Conservation (phyloP, 2,113 vertebrate species). For the Hippocampus barbouri region DNA sequence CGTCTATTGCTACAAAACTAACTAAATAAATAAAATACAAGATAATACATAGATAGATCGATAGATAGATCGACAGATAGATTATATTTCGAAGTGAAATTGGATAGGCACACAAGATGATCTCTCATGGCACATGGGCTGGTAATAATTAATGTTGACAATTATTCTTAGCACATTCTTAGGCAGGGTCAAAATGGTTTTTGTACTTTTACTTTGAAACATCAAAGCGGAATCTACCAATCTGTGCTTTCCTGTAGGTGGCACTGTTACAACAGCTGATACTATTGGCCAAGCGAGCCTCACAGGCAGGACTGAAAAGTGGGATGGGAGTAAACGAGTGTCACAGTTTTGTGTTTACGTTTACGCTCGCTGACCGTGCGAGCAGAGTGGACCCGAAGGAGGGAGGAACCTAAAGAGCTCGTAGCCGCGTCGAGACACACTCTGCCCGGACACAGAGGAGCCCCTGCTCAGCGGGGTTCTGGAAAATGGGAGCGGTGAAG, state of each 20-base stretch:
- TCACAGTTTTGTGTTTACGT: slow-evolving; percentile 1
- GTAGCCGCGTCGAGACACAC: slow-evolving; percentile 6
- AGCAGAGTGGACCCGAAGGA: not conserved
- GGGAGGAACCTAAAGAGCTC: slow-evolving; percentile 7
- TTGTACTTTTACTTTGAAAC: slow-evolving; percentile 35
- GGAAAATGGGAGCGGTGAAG: slow-evolving; percentile 62
- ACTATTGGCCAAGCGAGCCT: too few relatives aligned
- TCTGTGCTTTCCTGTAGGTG: not conserved
- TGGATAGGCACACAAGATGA: too few relatives aligned
- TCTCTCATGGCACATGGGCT: too few relatives aligned
- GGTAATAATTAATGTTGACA: not conserved
- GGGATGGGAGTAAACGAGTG: slow-evolving; percentile 45
- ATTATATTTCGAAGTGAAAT: too few relatives aligned
- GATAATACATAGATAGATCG: too few relatives aligned
- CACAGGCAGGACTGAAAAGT: slow-evolving; percentile 21
- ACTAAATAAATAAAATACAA: not conserved
- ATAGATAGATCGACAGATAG: too few relatives aligned
- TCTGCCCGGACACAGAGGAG: slow-evolving; percentile 15
- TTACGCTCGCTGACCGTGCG: not conserved
- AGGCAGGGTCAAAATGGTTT: too few relatives aligned
- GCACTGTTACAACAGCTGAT: not conserved
- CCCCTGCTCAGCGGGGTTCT: slow-evolving; percentile 24
- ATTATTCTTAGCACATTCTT: too few relatives aligned
- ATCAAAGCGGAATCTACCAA: not conserved
- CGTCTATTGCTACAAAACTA: too few relatives aligned